A percentile compares a stretch with the other conserved stretches of the same genome.
phyloP scores from a whole-genome alignment of 1,140 invertebrate genomes.

The Akabosia matsudoensis region DNA sequence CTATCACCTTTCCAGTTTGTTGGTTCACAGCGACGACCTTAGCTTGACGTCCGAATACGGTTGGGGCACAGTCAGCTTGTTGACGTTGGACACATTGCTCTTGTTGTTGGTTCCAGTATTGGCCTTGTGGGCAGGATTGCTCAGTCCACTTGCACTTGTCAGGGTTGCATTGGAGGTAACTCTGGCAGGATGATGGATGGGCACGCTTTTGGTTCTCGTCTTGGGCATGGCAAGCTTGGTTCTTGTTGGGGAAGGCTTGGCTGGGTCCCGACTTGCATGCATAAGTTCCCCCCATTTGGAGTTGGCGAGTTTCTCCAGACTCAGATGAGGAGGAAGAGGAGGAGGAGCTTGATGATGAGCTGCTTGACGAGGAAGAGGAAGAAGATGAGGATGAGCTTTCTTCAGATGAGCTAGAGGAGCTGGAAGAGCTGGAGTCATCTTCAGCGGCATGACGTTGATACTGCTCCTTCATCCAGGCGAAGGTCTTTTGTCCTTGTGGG shows the following conservation, averaged over 20 bases:
- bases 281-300: neutral
- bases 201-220: conserved; percentile 2
- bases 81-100: neutral
- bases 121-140: neutral
- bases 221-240: neutral
- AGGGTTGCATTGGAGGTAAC: conserved; percentile 2
- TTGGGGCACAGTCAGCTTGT: neutral
- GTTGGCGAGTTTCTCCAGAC: neutral
- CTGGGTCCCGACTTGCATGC: neutral
- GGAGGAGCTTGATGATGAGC: neutral
- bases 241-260: conserved; percentile 2
- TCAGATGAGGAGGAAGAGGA: neutral
- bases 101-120: conserved; percentile 11
- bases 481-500: neutral
- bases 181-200: neutral
- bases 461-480: neutral
- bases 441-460: neutral
- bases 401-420: neutral
- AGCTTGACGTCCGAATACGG: neutral
- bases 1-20: neutral
- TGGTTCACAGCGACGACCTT: conserved; percentile 10
- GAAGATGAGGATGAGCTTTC: neutral
- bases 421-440: neutral
- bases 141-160: neutral
- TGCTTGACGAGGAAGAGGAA: neutral